Percentiles rank a stretch among this genome's conserved stretches.
Evolutionary conservation across 2,113 vertebrate species (phyloP).

Genomic region (Pelobates fuscus): DNA sequence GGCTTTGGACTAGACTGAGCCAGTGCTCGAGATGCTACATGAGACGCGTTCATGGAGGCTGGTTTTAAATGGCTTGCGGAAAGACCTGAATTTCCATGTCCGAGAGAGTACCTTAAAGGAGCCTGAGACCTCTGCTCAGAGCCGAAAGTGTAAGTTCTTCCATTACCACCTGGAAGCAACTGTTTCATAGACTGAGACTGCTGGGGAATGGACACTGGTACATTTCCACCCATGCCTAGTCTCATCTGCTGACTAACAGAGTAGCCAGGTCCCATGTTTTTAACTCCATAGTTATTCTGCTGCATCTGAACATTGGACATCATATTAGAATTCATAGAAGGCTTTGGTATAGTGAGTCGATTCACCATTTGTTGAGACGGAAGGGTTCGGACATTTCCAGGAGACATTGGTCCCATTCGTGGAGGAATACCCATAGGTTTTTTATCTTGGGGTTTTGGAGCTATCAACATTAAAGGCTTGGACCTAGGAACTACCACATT

Average conservation of each 20-base stretch:
- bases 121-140: conserved; percentile 71
- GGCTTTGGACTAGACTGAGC: conserved; percentile 72
- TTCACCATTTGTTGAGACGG: conserved; percentile 85
- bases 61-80: conserved; percentile 78
- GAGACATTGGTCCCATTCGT: conserved; percentile 81
- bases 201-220: conserved; percentile 84
- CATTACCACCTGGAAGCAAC: conserved; percentile 77
- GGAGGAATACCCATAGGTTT: conserved; percentile 86
- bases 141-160: conserved; percentile 75
- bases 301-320: conserved; percentile 86
- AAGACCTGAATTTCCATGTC: conserved; percentile 70
- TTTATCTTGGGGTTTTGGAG: conserved; percentile 89
- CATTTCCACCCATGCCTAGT: conserved; percentile 77
- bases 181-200: conserved; percentile 90
- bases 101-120: conserved; percentile 73
- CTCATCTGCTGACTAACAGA: conserved; percentile 81
- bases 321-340: conserved; percentile 83
- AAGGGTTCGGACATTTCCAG: conserved; percentile 79
- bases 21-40: conserved; percentile 68
- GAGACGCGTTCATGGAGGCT: conserved; percentile 73
- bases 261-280: conserved; percentile 73
- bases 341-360: conserved; percentile 86
- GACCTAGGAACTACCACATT: conserved; percentile 93
- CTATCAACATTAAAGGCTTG: conserved; percentile 88
- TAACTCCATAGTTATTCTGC: conserved; percentile 83